These are phyloP conservation scores for Tortrix viridana DNA, from an alignment of 2,888 invertebrate genomes.

Conservation along the genomic window DNA sequence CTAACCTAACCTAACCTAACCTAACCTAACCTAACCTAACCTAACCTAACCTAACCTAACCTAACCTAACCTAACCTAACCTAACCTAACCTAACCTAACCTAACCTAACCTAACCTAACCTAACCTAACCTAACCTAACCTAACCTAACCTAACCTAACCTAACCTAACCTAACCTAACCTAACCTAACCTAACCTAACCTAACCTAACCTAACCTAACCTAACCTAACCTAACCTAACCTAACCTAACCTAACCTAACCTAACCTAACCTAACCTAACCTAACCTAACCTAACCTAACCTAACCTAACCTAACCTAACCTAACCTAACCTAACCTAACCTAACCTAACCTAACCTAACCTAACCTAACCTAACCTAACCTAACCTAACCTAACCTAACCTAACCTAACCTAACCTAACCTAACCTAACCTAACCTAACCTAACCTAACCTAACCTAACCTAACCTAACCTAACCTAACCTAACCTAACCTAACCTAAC, in stretches of 20 bases:
- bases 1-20: conserved; percentile 35
- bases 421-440: too few relatives aligned
- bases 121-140: conserved; percentile 13
- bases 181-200: conserved; percentile 19
- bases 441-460: too few relatives aligned
- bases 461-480: too few relatives aligned
- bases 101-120: neutral
- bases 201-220: conserved; percentile 10
- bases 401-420: too few relatives aligned
- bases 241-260: conserved; percentile 15
- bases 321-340: neutral
- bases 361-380: too few relatives aligned
- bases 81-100: neutral
- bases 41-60: conserved; percentile 31
- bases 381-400: too few relatives aligned
- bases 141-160: conserved; percentile 24
- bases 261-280: conserved; percentile 25
- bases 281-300: conserved; percentile 25
- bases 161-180: conserved; percentile 24
- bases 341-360: too few relatives aligned
- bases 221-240: conserved; percentile 7
- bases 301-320: conserved; percentile 15
- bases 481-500: too few relatives aligned
- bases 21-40: conserved; percentile 35
- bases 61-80: neutral